Base-by-base conservation (phyloP, 2,113 vertebrate species). In the Phasianus colchicus region DNA sequence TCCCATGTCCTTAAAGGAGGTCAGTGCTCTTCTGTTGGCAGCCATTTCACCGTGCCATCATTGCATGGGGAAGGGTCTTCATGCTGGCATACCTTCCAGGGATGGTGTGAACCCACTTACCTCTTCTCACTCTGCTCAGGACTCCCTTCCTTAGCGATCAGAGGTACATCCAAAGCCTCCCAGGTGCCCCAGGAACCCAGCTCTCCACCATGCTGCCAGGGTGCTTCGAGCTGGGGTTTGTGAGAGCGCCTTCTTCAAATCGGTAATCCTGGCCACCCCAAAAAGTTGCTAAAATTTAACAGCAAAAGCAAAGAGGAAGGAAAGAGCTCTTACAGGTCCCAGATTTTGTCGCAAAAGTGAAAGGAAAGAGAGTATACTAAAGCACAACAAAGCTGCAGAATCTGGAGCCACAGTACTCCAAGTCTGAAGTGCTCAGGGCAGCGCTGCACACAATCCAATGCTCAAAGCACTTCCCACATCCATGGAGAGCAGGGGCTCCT, bases 61-160 rank as follows among this genome's bases (percentile, higher is more conserved):
- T 32, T 66, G 24, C 60, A 6, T 30, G 50, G 66, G 45, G 27
- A 93, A 82, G 78, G 74, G 45, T 50, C 63, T 76, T 73, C 45
- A 8, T 64, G 89, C 64, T 6, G 16, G 61, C 67, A 88, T 70
- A 50, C 55, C 55, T 91, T 91, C 60, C 69, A 74, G 87, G 69
- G 75, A 43, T 81, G 38, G 83, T 83, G 69, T 86, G 87, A 95
- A 87, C 67, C 87, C 92, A 89, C 69, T 80, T 89, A 71, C 92
- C 87, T 95, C 82, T 89, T 85, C 91, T 79, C 74, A n/a, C 64
- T 64, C 50, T 71, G 94, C 89, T 94, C 91, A 95, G 94, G 85
- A 91, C 57, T 89, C 85, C 71, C 34, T 48, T 71, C 76, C 34
- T 22, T 57, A 75, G 83, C 66, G 57, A 43, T 67, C 73, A 81